phyloP scores from a whole-genome alignment of 2,888 invertebrate genomes.

The Eilema depressum region DNA sequence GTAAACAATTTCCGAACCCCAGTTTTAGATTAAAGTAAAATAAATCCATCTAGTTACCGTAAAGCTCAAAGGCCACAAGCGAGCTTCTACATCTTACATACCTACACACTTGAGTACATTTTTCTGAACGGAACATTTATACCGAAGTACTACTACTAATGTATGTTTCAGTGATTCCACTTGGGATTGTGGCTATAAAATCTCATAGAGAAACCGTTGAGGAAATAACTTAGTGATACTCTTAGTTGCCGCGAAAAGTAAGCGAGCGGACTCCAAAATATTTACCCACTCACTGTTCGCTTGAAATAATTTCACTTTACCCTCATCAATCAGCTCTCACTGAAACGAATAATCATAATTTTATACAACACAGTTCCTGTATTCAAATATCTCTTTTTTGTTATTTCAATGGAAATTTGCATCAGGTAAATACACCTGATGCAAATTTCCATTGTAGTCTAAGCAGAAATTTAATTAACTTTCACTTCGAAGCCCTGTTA shows the following conservation, averaged over 20 bases:
- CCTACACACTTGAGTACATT: neutral
- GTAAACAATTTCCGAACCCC: neutral
- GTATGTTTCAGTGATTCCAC: conserved; percentile 16
- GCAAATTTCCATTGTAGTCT: conserved; percentile 77
- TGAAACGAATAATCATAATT: conserved; percentile 47
- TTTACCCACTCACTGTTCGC: conserved; percentile 30
- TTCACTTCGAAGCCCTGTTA: conserved; percentile 74
- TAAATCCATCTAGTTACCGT: neutral
- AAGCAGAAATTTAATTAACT: conserved; percentile 82
- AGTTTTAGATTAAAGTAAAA: neutral
- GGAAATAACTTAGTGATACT: conserved; percentile 19
- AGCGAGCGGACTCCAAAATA: conserved; percentile 36
- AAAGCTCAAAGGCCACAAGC: conserved; percentile 4
- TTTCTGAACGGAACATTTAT: conserved; percentile 2
- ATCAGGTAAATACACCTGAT: conserved; percentile 56
- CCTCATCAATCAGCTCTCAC: conserved; percentile 50
- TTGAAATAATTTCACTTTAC: conserved; percentile 47
- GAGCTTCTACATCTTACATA: neutral
- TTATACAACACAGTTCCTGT: conserved; percentile 37
- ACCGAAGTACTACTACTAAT: conserved; percentile 15
- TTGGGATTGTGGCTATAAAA: conserved; percentile 7
- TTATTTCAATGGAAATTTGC: conserved; percentile 40
- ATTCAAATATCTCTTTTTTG: conserved; percentile 49
- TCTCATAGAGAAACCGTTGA: conserved; percentile 9
- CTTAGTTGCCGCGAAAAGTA: conserved; percentile 31